phyloP scores from a whole-genome alignment of 1,140 invertebrate species.

The Thrips palmi region DNA sequence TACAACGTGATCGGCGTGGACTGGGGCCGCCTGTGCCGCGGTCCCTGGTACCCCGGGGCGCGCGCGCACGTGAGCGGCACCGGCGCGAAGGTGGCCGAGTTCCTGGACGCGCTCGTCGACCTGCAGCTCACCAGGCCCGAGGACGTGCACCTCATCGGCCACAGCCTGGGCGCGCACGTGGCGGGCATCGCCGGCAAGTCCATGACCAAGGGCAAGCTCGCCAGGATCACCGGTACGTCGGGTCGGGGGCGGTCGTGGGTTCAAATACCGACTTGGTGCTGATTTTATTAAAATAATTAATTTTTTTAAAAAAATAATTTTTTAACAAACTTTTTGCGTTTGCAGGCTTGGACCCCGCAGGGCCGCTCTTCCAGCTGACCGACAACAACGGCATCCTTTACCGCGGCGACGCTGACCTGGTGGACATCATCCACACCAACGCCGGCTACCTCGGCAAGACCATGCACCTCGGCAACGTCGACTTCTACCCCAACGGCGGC shows the following conservation, averaged over 20 bases:
- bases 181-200: conserved; percentile 50
- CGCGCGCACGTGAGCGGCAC: conserved; percentile 14
- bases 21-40: no score
- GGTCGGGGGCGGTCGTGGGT: conserved; percentile 4
- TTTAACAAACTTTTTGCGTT: background rate
- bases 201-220: conserved; percentile 28
- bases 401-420: conserved; percentile 28
- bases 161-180: conserved; percentile 73
- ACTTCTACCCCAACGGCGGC: conserved; percentile 43
- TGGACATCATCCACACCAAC: conserved; percentile 40
- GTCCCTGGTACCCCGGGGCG: conserved; percentile 16
- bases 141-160: conserved; percentile 50
- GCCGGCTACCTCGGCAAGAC: conserved; percentile 30
- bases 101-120: conserved; percentile 24
- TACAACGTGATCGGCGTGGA: conserved; percentile 39
- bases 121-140: conserved; percentile 19
- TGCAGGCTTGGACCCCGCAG: conserved; percentile 20
- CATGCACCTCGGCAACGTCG: conserved; percentile 30
- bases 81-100: conserved; percentile 24
- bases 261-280: background rate
- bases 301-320: background rate
- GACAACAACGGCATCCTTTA: conserved; percentile 16
- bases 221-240: conserved; percentile 36
- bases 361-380: conserved; percentile 24
- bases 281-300: conserved; percentile 7